These are phyloP conservation scores for Mixornis gularis DNA, from an alignment of 2,113 vertebrate genomes.

Conservation along the genomic window DNA sequence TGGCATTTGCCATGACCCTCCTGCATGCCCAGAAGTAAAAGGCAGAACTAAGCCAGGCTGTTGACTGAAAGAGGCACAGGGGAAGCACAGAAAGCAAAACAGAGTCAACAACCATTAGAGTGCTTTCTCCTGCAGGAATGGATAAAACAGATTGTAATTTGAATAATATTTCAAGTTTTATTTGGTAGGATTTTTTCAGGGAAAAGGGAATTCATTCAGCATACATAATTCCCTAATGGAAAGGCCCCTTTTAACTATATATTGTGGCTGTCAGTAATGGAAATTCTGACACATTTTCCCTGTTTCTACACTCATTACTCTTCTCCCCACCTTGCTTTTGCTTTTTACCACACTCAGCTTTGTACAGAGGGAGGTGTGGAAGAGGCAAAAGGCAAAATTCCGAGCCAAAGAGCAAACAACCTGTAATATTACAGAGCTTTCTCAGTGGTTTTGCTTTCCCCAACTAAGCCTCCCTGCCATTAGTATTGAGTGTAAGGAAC, in stretches of 20 bases:
- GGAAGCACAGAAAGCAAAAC: background rate
- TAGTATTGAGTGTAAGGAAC: constrained; percentile 7
- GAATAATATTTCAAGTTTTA: background rate
- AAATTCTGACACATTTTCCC: background rate
- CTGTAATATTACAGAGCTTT: background rate
- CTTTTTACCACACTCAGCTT: background rate
- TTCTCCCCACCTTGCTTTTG: background rate
- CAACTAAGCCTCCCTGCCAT: background rate
- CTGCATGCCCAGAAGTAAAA: background rate
- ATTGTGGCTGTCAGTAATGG: background rate
- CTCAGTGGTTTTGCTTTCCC: constrained; percentile 7
- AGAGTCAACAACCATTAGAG: background rate
- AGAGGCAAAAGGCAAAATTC: background rate
- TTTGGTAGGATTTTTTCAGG: background rate
- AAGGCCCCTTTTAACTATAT: background rate
- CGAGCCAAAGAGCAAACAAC: background rate
- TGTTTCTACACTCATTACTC: background rate
- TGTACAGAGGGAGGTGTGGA: background rate
- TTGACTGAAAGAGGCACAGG: background rate
- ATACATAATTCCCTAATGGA: background rate
- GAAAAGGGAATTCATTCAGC: background rate
- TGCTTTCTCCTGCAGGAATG: background rate
- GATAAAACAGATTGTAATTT: background rate
- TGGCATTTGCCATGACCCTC: background rate
- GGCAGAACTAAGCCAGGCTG: background rate